Percentiles rank a stretch among this genome's conserved stretches.
phyloP scores from a whole-genome alignment of 2,888 invertebrate genomes.

The Stratiomys singularior region DNA sequence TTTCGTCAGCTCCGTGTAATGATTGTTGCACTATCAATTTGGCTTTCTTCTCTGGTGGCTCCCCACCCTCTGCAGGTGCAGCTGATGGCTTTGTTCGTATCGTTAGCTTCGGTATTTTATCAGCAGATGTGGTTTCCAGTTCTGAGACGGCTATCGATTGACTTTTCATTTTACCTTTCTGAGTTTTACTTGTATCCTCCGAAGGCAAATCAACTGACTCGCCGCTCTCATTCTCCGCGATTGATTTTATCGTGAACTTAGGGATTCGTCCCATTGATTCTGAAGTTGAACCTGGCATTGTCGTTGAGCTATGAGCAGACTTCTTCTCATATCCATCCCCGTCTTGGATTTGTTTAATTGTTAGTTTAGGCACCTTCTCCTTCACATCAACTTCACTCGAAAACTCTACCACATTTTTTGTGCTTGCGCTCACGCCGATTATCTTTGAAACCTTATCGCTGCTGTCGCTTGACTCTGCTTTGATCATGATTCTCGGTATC shows the following conservation, averaged over 20 bases:
- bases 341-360: slow-evolving; percentile 63
- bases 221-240: slow-evolving; percentile 68
- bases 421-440: slow-evolving; percentile 57
- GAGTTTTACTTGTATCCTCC: slow-evolving; percentile 59
- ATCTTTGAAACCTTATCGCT: slow-evolving; percentile 54
- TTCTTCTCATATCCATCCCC: slow-evolving; percentile 8
- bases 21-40: slow-evolving; percentile 14
- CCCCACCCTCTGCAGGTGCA: not conserved
- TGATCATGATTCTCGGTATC: slow-evolving; percentile 57
- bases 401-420: slow-evolving; percentile 56
- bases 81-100: slow-evolving; percentile 27
- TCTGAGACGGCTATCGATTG: slow-evolving; percentile 58
- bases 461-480: slow-evolving; percentile 54
- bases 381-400: slow-evolving; percentile 54
- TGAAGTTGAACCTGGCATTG: not conserved
- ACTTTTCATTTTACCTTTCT: slow-evolving; percentile 47
- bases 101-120: slow-evolving; percentile 49
- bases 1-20: slow-evolving; percentile 53
- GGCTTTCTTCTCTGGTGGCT: slow-evolving; percentile 25
- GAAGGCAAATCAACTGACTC: slow-evolving; percentile 55
- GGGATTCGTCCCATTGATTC: slow-evolving; percentile 21
- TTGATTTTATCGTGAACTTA: slow-evolving; percentile 60
- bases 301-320: not conserved
- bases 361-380: slow-evolving; percentile 61
- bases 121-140: slow-evolving; percentile 17